Conservation (phyloP, 2,888 invertebrate genomes). For the Hyposoter dolosus region DNA sequence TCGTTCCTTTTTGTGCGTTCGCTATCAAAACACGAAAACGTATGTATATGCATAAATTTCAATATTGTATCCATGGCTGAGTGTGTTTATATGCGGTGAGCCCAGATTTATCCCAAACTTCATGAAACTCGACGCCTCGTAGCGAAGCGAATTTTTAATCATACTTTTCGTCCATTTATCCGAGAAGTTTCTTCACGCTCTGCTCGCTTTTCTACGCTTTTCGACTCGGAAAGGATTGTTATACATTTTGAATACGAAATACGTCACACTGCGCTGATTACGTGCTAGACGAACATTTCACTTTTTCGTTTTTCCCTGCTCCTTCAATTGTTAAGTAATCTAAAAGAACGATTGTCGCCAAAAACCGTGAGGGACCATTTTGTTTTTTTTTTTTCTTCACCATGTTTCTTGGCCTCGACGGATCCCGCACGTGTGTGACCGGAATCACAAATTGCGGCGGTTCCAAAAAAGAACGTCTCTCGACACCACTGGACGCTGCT, state of each 20-base stretch:
- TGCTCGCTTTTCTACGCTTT: not conserved
- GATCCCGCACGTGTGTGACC: not conserved
- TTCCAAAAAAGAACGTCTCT: not conserved
- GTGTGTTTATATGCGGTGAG: not conserved
- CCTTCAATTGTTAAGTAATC: not conserved
- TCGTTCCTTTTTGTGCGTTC: slow-evolving; percentile 49
- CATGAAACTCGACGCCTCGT: slow-evolving; percentile 20
- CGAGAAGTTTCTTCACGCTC: not conserved
- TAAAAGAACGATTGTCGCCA: not conserved
- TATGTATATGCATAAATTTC: slow-evolving; percentile 9
- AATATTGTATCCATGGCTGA: not conserved
- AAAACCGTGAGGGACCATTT: not conserved
- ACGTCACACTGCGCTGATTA: not conserved
- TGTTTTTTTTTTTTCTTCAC: not conserved
- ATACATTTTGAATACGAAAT: slow-evolving; percentile 4
- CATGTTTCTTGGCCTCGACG: not conserved
- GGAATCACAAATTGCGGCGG: not conserved
- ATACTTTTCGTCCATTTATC: slow-evolving; percentile 5
- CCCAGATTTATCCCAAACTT: not conserved
- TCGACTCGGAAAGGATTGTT: not conserved
- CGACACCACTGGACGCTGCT: not conserved
- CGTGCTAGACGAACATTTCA: not conserved
- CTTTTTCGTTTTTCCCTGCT: not conserved
- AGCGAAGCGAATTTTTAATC: slow-evolving; percentile 5
- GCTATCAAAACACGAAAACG: slow-evolving; percentile 39